phyloP scores from a whole-genome alignment of 1,140 invertebrate species.

The Lasaia peninsularis region DNA sequence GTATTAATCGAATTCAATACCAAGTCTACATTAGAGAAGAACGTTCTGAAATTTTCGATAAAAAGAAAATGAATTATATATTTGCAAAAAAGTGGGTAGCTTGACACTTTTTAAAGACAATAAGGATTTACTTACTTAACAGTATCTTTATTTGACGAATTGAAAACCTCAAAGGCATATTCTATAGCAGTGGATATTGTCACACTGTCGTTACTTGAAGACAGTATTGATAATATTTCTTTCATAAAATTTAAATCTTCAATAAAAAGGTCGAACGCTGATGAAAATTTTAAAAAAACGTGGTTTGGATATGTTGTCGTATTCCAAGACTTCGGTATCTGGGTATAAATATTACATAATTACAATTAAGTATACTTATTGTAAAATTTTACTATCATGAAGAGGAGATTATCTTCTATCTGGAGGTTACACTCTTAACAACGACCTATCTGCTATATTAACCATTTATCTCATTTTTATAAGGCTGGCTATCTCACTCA shows the following conservation, averaged over 20 bases:
- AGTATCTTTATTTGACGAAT: constrained; percentile 71
- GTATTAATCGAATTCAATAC: constrained; percentile 45
- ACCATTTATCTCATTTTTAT: too few species aligned
- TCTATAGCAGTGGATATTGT: constrained; percentile 45
- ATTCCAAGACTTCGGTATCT: constrained; percentile 43
- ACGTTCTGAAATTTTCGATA: constrained; percentile 35
- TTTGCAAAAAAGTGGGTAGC: too few species aligned
- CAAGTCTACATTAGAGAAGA: constrained; percentile 51
- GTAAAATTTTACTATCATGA: too few species aligned
- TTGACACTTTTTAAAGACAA: neutral
- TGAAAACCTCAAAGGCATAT: constrained; percentile 45
- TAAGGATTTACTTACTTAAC: constrained; percentile 52
- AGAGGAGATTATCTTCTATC: too few species aligned
- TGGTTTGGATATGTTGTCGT: constrained; percentile 37
- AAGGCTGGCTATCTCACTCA: too few species aligned
- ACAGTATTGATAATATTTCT: constrained; percentile 20
- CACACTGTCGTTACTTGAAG: constrained; percentile 1
- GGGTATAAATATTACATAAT: constrained; percentile 15
- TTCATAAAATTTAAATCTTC: constrained; percentile 40
- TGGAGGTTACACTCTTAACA: too few species aligned
- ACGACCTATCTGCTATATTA: too few species aligned
- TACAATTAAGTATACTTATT: neutral
- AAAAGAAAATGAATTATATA: neutral
- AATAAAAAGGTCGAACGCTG: constrained; percentile 50
- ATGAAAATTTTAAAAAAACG: constrained; percentile 54